Evolutionary conservation across 2,113 vertebrate genomes (phyloP), one percentile per base, ranked within the genome.

Genomic region (Gnathonemus longibarbis): DNA sequence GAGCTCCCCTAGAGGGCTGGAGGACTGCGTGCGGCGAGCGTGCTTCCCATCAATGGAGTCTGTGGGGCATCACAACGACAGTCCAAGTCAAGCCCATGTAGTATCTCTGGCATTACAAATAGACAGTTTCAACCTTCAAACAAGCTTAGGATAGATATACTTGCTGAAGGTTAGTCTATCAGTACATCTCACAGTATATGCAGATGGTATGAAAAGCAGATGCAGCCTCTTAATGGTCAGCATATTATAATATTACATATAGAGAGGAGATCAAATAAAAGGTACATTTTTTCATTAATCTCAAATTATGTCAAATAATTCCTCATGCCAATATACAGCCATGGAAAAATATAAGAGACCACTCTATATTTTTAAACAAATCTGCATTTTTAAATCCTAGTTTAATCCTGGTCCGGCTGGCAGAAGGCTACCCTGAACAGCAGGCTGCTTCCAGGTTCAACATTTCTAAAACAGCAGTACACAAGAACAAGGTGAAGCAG

Each of bases 21-120:
- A 95, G 88, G 94, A 95, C 88, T 94, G 93, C 90, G 95, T 95
- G 86, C 94, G 95, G 91, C 95, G 94, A 91, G 94, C 94, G 39
- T 94, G 94, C 80, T 95, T 95, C 77, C 95, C 95, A 91, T 95
- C 95, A 91, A 95, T 94, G 66, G 93, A 95, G 89, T 95, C 95
- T 94, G 89, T 92, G 91, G 58, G 53, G 84, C 50, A 84, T 84
- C 42, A 24, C 42, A 84, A 84, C 21, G 39, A 48, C 35, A 46
- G 45, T 46, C 39, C 35, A 42, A 46, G 39, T 84, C 45, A 46
- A 48, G 46, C 17, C 17, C 39, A 45, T 48, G 83, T 48, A 80
- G 11, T 77, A 77, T 84, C 5, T 84, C 5, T 10, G 19, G 8
- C 80, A 46, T 45, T 84, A 21, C 19, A 77, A 13, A 77, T 7